A percentile compares a stretch with the other conserved stretches of the same genome.
phyloP scores from a whole-genome alignment of 2,888 invertebrate species.

The Leucophora obtusa region DNA sequence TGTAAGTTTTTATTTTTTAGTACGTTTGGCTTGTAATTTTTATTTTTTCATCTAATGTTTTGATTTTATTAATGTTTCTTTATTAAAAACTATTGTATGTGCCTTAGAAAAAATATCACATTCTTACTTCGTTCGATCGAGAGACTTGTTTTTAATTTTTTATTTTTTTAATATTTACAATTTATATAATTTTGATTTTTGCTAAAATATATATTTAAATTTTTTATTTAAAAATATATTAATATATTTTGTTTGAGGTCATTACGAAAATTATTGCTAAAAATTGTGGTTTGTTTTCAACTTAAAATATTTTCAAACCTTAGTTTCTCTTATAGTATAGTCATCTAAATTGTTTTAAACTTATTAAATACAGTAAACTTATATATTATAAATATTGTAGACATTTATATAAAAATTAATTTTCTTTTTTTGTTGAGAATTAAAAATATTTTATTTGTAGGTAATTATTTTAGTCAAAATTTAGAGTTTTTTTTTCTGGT shows the following conservation, averaged over 20 bases:
- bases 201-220: conserved; percentile 61
- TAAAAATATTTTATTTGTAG: conserved; percentile 48
- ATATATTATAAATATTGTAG: conserved; percentile 70
- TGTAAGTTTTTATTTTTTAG: conserved; percentile 62
- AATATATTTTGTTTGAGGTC: conserved; percentile 76
- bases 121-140: conserved; percentile 79
- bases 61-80: conserved; percentile 60
- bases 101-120: conserved; percentile 79
- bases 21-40: conserved; percentile 65
- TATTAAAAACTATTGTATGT: conserved; percentile 68
- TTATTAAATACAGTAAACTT: conserved; percentile 12
- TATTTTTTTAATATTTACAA: conserved; percentile 61
- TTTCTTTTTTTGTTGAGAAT: conserved; percentile 57
- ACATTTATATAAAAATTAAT: conserved; percentile 72
- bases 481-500: conserved; percentile 12
- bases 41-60: conserved; percentile 47
- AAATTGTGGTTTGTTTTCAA: conserved; percentile 65
- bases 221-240: conserved; percentile 72
- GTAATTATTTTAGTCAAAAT: conserved; percentile 51
- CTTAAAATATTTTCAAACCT: conserved; percentile 57
- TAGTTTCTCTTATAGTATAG: conserved; percentile 49
- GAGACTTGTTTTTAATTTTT: conserved; percentile 70
- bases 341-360: conserved; percentile 31
- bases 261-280: conserved; percentile 79
- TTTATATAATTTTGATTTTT: conserved; percentile 52